Conservation (phyloP, 2,113 vertebrate genomes). For the Tiliqua scincoides region DNA sequence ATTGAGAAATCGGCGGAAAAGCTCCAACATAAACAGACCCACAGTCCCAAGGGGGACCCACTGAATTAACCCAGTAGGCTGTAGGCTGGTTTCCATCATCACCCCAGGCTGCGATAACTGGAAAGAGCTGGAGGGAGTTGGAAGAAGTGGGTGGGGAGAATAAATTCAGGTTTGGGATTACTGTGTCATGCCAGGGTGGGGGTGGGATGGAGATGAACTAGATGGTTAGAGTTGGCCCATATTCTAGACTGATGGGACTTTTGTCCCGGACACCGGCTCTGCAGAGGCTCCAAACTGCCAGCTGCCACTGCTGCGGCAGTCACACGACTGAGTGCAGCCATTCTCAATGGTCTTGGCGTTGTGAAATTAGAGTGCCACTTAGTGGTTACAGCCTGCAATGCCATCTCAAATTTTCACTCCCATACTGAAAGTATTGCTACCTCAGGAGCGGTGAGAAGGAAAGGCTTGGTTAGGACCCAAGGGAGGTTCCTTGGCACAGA, state of each 20-base stretch:
- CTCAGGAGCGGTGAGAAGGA: background rate
- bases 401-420: background rate
- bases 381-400: background rate
- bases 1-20: conserved; percentile 39
- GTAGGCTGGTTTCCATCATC: background rate
- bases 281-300: conserved; percentile 19
- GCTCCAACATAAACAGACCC: conserved; percentile 26
- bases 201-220: background rate
- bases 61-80: conserved; percentile 19
- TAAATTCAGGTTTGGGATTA: background rate
- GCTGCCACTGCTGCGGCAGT: conserved; percentile 10
- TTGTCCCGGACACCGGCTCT: conserved; percentile 20
- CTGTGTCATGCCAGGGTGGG: background rate
- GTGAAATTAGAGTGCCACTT: conserved; percentile 29
- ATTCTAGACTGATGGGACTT: background rate
- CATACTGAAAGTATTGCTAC: background rate
- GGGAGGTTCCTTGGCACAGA: background rate
- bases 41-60: conserved; percentile 6
- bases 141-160: background rate
- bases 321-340: background rate
- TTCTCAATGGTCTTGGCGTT: background rate
- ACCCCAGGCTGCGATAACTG: background rate
- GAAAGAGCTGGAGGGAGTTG: background rate
- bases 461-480: background rate
- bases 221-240: background rate